phyloP scores from a whole-genome alignment of 2,113 vertebrate species.

The Callipepla squamata region DNA sequence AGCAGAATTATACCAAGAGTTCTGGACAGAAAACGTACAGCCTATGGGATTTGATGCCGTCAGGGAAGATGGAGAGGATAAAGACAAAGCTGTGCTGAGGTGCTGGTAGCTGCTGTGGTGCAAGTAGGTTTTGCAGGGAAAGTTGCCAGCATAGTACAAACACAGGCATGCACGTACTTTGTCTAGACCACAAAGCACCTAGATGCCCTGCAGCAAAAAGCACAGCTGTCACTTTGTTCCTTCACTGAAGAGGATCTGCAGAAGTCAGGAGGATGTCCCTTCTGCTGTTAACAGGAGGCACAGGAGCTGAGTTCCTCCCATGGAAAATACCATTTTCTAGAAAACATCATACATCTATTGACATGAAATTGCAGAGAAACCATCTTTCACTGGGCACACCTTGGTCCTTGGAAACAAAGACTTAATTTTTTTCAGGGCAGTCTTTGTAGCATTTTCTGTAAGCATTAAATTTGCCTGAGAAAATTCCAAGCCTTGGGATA shows the following conservation, averaged over 20 bases:
- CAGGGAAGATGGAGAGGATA: neutral
- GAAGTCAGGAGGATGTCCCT: neutral
- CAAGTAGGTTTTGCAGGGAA: neutral
- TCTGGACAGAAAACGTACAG: neutral
- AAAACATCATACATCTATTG: neutral
- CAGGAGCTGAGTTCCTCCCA: fast-evolving
- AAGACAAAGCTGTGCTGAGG: neutral
- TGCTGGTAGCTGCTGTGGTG: fast-evolving
- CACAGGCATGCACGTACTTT: neutral
- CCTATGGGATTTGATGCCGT: neutral
- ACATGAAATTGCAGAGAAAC: neutral
- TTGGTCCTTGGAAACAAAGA: neutral
- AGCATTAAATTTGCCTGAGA: neutral
- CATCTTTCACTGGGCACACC: neutral
- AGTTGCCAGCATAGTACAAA: neutral
- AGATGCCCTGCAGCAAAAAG: neutral
- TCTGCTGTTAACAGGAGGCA: neutral
- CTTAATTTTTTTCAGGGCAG: neutral
- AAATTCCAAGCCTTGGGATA: neutral
- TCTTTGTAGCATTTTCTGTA: neutral
- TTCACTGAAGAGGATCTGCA: neutral
- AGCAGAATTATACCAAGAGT: neutral
- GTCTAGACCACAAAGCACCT: fast-evolving
- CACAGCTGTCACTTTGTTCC: neutral
- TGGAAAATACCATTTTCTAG: neutral